These are phyloP conservation scores for Heteractis magnifica DNA, from an alignment of 92 coral and sea anemone genomes.

Conservation along the genomic window DNA sequence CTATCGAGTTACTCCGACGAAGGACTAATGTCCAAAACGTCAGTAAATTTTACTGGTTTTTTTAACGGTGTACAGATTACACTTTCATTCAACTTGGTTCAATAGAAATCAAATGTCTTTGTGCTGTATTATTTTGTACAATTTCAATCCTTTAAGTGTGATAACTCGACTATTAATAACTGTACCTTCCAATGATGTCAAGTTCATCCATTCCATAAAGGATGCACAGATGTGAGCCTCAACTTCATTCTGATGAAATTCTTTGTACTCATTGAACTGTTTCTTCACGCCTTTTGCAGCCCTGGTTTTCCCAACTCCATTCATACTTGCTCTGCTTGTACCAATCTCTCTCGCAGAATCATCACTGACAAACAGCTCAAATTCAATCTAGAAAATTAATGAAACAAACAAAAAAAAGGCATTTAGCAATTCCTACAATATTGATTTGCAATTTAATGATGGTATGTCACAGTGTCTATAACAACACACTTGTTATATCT, in stretches of 20 bases:
- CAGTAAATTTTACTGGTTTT: not conserved
- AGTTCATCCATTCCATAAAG: slow-evolving; percentile 47
- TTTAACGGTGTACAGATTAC: no score
- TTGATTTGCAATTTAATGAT: not conserved
- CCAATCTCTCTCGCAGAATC: slow-evolving; percentile 47
- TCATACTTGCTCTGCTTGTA: slow-evolving; percentile 57
- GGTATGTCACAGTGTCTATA: not conserved
- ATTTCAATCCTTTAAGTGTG: no score
- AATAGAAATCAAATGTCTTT: no score
- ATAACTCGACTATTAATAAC: no score
- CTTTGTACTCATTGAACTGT: slow-evolving; percentile 53
- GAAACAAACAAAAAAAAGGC: not conserved
- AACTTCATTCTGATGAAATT: slow-evolving; percentile 45
- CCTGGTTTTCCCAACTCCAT: slow-evolving; percentile 49
- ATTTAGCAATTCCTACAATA: not conserved
- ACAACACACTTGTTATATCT: no score
- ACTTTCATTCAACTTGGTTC: no score
- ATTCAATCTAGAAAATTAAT: slow-evolving; percentile 28
- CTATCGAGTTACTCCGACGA: not conserved
- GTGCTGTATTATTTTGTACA: no score
- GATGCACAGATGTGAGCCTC: slow-evolving; percentile 62
- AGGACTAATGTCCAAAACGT: not conserved
- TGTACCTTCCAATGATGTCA: not conserved
- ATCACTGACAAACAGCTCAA: slow-evolving; percentile 38
- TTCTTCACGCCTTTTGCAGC: slow-evolving; percentile 52